Percentiles rank a stretch among this genome's conserved stretches.
phyloP scores from a whole-genome alignment of 2,113 vertebrate genomes.

The Eretmochelys imbricata region DNA sequence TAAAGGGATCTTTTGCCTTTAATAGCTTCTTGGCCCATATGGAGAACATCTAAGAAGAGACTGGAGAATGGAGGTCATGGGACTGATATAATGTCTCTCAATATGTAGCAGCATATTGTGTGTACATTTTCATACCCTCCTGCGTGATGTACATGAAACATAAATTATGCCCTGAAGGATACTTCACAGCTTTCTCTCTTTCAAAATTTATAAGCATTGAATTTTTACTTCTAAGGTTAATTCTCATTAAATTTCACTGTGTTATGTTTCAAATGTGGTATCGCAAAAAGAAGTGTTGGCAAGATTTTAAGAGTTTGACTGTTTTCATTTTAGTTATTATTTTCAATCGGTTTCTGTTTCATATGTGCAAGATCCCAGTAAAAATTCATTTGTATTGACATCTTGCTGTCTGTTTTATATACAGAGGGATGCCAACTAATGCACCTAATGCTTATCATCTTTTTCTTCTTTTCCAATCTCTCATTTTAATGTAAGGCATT shows the following conservation, averaged over 20 bases:
- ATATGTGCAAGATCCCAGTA: neutral
- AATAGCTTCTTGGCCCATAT: neutral
- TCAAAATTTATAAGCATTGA: neutral
- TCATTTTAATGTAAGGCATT: neutral
- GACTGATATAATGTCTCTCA: neutral
- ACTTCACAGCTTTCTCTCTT: neutral
- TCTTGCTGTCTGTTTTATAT: neutral
- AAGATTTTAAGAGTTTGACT: neutral
- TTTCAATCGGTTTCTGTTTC: neutral
- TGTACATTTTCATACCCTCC: neutral
- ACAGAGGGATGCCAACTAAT: neutral
- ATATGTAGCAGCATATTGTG: neutral
- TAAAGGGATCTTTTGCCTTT: neutral
- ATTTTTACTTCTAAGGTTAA: neutral
- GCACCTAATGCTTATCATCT: neutral
- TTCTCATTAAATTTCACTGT: neutral
- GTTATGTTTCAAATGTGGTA: neutral
- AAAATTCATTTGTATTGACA: neutral
- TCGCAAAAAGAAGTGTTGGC: neutral
- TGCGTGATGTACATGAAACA: neutral
- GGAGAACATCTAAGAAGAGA: neutral
- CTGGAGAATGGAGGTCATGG: neutral
- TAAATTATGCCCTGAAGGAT: neutral
- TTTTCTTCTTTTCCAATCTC: neutral
- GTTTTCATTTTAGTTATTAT: neutral